These are phyloP conservation scores for Drosophila flavopinicola DNA, from an alignment of 2,888 invertebrate species.

Conservation along the genomic window DNA sequence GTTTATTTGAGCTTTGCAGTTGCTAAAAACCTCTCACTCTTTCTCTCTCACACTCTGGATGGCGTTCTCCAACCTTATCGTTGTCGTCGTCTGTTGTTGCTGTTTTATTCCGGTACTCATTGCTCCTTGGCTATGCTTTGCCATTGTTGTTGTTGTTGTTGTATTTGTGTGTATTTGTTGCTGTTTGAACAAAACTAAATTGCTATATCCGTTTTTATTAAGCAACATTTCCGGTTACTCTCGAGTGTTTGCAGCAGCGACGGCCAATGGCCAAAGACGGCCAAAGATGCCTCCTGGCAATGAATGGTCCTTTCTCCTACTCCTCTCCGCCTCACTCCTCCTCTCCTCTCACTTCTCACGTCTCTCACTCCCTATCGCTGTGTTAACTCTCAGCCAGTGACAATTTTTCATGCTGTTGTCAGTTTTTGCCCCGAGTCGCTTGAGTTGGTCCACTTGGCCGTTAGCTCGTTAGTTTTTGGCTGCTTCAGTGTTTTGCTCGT, in stretches of 20 bases:
- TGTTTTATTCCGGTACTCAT: conserved; percentile 69
- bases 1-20: conserved; percentile 76
- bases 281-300: conserved; percentile 35
- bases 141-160: conserved; percentile 24
- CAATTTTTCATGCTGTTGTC: conserved; percentile 80
- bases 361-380: conserved; percentile 2
- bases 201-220: conserved; percentile 80
- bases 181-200: conserved; percentile 77
- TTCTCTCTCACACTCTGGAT: neutral
- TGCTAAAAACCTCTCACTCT: conserved; percentile 6
- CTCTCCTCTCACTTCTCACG: too few species aligned
- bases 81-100: conserved; percentile 51
- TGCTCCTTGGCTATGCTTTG: conserved; percentile 54
- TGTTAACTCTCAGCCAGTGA: conserved; percentile 69
- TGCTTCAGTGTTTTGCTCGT: conserved; percentile 39
- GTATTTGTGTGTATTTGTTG: conserved; percentile 32
- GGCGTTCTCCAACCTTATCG: conserved; percentile 27
- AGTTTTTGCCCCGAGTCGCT: conserved; percentile 55
- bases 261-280: conserved; percentile 33
- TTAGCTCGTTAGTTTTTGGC: conserved; percentile 72
- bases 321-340: neutral
- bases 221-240: conserved; percentile 79
- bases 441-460: conserved; percentile 35
- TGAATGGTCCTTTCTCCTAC: conserved; percentile 5
- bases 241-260: conserved; percentile 66